A percentile compares a stretch with the other conserved stretches of the same genome.
These are phyloP conservation scores for Xiphorhynchus elegans DNA, from an alignment of 2,113 vertebrate species.

Conservation along the genomic window DNA sequence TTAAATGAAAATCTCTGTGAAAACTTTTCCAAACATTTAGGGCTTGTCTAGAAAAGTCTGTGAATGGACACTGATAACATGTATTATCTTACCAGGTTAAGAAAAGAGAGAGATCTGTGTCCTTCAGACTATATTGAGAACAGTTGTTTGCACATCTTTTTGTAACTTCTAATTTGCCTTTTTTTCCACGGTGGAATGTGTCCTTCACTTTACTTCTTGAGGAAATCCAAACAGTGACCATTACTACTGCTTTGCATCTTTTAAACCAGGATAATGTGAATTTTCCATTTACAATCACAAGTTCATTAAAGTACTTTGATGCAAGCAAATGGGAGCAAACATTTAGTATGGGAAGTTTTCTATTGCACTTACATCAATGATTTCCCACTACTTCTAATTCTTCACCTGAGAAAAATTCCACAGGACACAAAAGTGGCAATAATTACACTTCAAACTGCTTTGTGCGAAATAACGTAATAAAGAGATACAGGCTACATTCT, in stretches of 20 bases:
- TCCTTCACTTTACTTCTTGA: not conserved
- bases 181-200: not conserved
- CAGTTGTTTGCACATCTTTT: conserved; percentile 40
- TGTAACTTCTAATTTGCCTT: not conserved
- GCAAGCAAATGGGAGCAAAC: not conserved
- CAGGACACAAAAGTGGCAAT: not conserved
- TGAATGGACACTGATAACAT: not conserved
- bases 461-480: not conserved
- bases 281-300: not conserved
- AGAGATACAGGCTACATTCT: not conserved
- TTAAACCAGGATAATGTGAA: not conserved
- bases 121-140: not conserved
- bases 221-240: not conserved
- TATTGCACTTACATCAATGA: not conserved
- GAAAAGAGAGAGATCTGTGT: not conserved
- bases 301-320: not conserved
- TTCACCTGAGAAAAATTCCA: not conserved
- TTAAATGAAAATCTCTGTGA: conserved; percentile 27
- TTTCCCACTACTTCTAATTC: not conserved
- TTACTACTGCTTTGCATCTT: not conserved
- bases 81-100: not conserved
- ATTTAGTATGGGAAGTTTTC: not conserved
- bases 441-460: not conserved
- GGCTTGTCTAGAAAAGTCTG: not conserved
- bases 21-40: not conserved